phyloP scores from a whole-genome alignment of 2,797 vertebrate species.

The Cottoperca gobio region DNA sequence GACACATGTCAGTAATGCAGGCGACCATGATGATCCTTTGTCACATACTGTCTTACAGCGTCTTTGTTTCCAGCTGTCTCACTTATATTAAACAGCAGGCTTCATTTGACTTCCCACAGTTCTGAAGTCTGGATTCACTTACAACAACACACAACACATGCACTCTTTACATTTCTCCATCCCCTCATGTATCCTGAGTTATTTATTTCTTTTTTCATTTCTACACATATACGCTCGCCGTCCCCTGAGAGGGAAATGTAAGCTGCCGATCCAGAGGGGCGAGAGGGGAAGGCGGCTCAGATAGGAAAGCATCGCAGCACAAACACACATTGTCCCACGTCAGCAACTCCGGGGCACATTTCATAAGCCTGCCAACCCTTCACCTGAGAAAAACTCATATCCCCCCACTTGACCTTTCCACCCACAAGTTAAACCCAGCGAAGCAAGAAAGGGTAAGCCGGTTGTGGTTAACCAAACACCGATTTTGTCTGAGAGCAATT shows the following conservation, averaged over 20 bases:
- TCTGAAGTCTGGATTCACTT: conserved; percentile 11
- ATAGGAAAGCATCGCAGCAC: conserved; percentile 47
- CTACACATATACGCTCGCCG: conserved; percentile 20
- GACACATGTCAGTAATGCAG: conserved; percentile 34
- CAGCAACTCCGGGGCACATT: conserved; percentile 7
- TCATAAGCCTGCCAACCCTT: conserved; percentile 44
- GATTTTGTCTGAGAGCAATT: conserved; percentile 53
- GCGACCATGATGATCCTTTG: conserved; percentile 5
- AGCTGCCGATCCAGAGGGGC: conserved; percentile 20
- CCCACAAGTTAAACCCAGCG: conserved; percentile 16
- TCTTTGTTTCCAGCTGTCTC: conserved; percentile 13
- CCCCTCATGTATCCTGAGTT: neutral
- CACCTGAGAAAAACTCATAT: conserved; percentile 49
- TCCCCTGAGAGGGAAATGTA: conserved; percentile 18
- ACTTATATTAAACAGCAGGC: conserved; percentile 8
- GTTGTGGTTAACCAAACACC: conserved; percentile 51
- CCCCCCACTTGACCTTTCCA: conserved; percentile 28
- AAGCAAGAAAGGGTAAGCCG: conserved; percentile 30
- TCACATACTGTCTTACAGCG: neutral
- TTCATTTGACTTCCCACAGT: neutral
- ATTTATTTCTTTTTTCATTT: conserved; percentile 20
- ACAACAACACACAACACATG: neutral
- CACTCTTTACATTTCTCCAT: conserved; percentile 15
- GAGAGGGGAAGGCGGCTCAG: conserved; percentile 23
- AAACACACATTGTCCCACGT: conserved; percentile 48